Percentiles rank a stretch among this genome's conserved stretches.
phyloP scores from a whole-genome alignment of 2,888 invertebrate genomes.

The Drosophila pseudotalamancana region DNA sequence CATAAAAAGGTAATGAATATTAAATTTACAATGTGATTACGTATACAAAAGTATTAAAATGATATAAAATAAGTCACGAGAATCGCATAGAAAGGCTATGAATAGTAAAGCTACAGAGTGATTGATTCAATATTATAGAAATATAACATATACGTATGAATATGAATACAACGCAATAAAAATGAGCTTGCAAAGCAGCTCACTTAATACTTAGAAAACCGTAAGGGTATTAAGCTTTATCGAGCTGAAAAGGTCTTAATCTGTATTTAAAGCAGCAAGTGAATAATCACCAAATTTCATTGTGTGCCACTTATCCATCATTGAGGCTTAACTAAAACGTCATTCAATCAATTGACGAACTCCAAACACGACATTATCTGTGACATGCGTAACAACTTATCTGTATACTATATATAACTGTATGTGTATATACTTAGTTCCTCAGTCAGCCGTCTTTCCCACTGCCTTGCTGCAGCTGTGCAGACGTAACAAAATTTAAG shows the following conservation, averaged over 20 bases:
- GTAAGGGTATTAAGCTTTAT: too few relatives aligned
- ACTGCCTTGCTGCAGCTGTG: constrained; percentile 21
- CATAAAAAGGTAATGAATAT: background rate
- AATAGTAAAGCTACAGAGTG: too few relatives aligned
- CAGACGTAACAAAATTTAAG: constrained; percentile 63
- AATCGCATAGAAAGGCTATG: background rate
- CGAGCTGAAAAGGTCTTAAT: too few relatives aligned
- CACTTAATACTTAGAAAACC: too few relatives aligned
- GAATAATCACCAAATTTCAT: background rate
- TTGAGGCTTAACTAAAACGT: background rate
- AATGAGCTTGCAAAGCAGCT: background rate
- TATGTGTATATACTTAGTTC: background rate
- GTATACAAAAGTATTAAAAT: too few relatives aligned
- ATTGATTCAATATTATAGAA: too few relatives aligned
- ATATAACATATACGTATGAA: too few relatives aligned
- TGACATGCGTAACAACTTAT: constrained; percentile 14
- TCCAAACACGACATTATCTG: constrained; percentile 8
- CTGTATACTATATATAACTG: background rate
- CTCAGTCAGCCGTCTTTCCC: background rate
- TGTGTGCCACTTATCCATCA: constrained; percentile 4
- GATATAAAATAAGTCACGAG: too few relatives aligned
- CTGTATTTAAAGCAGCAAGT: background rate
- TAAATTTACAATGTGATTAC: too few relatives aligned
- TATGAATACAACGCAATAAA: too few relatives aligned
- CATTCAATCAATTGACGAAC: background rate